Base-by-base conservation (phyloP, 2,888 invertebrate genomes). In the Drosophila neotestacea region DNA sequence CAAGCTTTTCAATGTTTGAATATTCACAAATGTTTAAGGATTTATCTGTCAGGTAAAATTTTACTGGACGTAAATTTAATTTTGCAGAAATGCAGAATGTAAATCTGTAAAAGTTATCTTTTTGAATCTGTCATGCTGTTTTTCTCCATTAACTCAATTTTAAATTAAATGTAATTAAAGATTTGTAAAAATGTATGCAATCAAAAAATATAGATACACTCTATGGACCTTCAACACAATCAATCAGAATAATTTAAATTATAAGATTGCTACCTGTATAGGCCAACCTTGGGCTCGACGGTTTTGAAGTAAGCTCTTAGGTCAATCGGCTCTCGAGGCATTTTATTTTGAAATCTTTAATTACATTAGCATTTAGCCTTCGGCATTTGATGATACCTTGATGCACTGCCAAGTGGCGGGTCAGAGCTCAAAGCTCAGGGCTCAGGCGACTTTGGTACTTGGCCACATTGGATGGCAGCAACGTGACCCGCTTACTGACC, bases 331-430 rank as follows among this genome's bases (percentile, higher is more conserved):
- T 38, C 65, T 52, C 41, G 42, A 13, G 56, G 50, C 34, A 41
- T 62, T 60, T 59, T 52, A 47, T 69, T 83, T 65, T 42, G 41
- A 44, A 56, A 72, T 66, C 65, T 69, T 65, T 83, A 79, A 84
- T 77, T 77, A 76, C 77, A 77, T 76, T 76, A 65, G 60, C 68
- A 39, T 71, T 74, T 58, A 69, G 39, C 72, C 79, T 66, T 81
- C 54, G 65, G 55, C 41, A 42, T 58, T 55, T 56, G 64, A 67
- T 52, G 48, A 36, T 56, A 52, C 55, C 69, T 68, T 64, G 82
- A 70, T 74, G 70, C 52, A 69, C 28, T 81, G 85, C 72, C 79
- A 81, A 69, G 32, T 55, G 76, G 27, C 28, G n/a, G 38, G 13
- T 38, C 11, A 30, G 22, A 22, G 22, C 22, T 22, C 22, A 22